Evolutionary conservation across 2,113 vertebrate genomes (phyloP).

Genomic region (Brevimyrus niger): DNA sequence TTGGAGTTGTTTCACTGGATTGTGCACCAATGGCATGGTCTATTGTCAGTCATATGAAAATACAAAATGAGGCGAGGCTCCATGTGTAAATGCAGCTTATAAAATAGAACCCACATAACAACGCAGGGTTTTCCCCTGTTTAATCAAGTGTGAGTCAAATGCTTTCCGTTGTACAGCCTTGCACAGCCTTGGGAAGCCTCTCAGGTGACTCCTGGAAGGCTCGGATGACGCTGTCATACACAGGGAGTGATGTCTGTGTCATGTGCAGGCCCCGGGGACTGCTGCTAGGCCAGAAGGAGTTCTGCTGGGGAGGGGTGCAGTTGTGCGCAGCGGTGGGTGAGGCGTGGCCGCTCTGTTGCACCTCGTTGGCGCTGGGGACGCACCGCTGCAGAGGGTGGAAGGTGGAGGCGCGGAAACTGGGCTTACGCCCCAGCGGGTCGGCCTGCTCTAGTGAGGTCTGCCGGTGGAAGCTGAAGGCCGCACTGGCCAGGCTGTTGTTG

Average conservation of each 20-base stretch:
- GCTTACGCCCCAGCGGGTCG: slow-evolving; percentile 78
- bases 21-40: background rate
- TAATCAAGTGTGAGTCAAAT: background rate
- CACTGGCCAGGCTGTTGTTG: slow-evolving; percentile 87
- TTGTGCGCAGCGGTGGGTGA: slow-evolving; percentile 54
- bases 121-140: background rate
- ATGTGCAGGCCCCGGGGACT: slow-evolving; percentile 62
- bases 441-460: slow-evolving; percentile 77
- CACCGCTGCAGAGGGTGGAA: slow-evolving; percentile 90
- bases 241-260: slow-evolving; percentile 77
- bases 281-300: slow-evolving; percentile 82
- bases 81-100: background rate
- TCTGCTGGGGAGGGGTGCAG: slow-evolving; percentile 47
- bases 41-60: background rate
- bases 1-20: background rate
- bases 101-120: background rate
- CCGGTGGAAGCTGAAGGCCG: slow-evolving; percentile 80
- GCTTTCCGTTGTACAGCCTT: background rate
- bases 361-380: slow-evolving; percentile 77
- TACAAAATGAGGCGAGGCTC: background rate
- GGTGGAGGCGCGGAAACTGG: slow-evolving; percentile 86
- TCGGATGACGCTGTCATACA: slow-evolving; percentile 89
- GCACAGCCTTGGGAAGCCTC: background rate
- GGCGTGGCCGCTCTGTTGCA: slow-evolving; percentile 73
- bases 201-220: slow-evolving; percentile 81